Base-by-base conservation (phyloP, 2,113 vertebrate genomes). In the Xerus inauris region DNA sequence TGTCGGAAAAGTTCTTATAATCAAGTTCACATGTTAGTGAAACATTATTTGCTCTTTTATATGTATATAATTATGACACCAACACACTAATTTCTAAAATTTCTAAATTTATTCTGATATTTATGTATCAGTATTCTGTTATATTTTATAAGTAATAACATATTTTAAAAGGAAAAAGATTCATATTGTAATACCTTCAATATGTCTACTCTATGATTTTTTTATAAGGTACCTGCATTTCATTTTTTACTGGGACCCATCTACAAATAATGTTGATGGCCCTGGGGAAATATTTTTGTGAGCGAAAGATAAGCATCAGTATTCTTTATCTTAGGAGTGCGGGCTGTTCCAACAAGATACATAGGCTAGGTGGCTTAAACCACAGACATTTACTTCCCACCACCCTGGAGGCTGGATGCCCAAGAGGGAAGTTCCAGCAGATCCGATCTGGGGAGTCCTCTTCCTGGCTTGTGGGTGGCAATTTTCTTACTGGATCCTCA, bases 371-470 rank as follows among this genome's bases (percentile, higher is more conserved):
- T 8, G 3, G 16, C 62, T 81, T 57, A 17, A 16, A n/a, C n/a
- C 0, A 26, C 28, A 71, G 49, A 24, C n/a, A 24, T 42, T 2
- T 20, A 40, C 19, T 32, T 69, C n/a, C 67, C 26, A 54, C 11
- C 2, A 11, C 22, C 45, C 76, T 54, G 47, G 64, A 54, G 73
- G 12, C 62, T 42, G 28, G 14, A 24, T 16, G 24, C 38, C n/a
- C 10, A 40, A 22, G 14, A 45, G 40, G 62, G 40, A 49, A 12
- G 62, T 20, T 20, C 45, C 5, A 8, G 35, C 47, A 13, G 16
- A 5, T 1, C 4, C 17, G 0, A 17, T 11, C 73, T 62, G 6
- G 12, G 2, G 22, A n/a, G 22, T 24, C 54, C 54, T 1, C 30
- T 59, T 3, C 16, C 20, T 47, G 72, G 19, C 19, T 40, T n/a